Conservation (phyloP, 2,113 vertebrate genomes). For the Pionites leucogaster region DNA sequence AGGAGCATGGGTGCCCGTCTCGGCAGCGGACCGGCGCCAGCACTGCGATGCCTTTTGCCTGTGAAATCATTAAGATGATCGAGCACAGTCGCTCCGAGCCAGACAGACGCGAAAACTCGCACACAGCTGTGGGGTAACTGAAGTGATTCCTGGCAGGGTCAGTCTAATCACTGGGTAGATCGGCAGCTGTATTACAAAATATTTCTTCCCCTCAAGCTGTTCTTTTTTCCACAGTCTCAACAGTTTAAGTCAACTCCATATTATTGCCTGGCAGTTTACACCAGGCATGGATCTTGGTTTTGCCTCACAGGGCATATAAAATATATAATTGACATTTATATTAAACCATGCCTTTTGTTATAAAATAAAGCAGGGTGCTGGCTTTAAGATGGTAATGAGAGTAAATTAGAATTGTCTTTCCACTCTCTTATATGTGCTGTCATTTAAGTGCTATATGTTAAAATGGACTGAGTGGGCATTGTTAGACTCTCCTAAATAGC, state of each 20-base stretch:
- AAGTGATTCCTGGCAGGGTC: neutral
- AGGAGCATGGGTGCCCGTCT: neutral
- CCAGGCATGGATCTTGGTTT: neutral
- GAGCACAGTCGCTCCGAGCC: neutral
- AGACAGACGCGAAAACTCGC: fast-evolving
- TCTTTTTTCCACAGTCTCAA: fast-evolving
- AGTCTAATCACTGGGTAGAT: no score
- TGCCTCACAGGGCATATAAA: neutral
- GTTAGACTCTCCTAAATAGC: neutral
- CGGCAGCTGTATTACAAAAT: neutral
- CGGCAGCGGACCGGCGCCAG: neutral
- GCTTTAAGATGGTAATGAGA: neutral
- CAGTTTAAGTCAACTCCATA: neutral
- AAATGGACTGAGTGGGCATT: neutral
- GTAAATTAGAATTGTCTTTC: neutral
- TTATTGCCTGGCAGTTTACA: neutral
- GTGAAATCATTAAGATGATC: fast-evolving
- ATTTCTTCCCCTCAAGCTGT: neutral
- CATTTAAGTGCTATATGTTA: neutral
- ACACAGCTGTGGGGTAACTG: neutral
- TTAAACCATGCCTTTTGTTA: neutral
- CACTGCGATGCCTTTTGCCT: neutral
- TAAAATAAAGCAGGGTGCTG: neutral
- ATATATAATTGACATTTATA: neutral
- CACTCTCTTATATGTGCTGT: neutral